Conservation (phyloP, 1,140 invertebrate genomes). For the Proales similis region DNA sequence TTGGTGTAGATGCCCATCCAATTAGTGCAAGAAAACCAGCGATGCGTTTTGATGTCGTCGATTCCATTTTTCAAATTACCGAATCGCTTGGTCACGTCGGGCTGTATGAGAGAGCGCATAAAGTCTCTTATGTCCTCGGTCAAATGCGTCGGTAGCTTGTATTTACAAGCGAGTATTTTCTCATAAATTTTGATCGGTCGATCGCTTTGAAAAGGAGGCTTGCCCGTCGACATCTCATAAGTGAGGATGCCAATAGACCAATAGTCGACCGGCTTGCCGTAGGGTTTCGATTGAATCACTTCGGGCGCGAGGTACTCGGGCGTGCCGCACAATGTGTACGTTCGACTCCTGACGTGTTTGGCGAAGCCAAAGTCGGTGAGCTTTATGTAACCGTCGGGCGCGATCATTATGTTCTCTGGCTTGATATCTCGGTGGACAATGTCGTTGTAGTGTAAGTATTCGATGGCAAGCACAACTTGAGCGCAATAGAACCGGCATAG, state of each 20-base stretch:
- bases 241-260: conserved; percentile 56
- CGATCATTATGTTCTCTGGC: conserved; percentile 39
- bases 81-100: conserved; percentile 35
- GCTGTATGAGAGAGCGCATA: conserved; percentile 16
- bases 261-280: conserved; percentile 37
- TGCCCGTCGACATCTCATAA: conserved; percentile 54
- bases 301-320: conserved; percentile 42
- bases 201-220: conserved; percentile 62
- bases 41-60: conserved; percentile 35
- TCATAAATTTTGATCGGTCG: conserved; percentile 41
- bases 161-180: conserved; percentile 39
- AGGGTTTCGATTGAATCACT: conserved; percentile 35
- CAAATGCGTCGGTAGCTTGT: conserved; percentile 19
- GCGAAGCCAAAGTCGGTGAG: conserved; percentile 43
- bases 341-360: conserved; percentile 41
- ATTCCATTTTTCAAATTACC: conserved; percentile 30
- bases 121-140: conserved; percentile 34
- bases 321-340: conserved; percentile 42
- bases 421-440: conserved; percentile 40
- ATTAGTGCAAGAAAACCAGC: conserved; percentile 22
- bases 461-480: conserved; percentile 83
- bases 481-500: conserved; percentile 86
- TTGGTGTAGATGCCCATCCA: conserved; percentile 32
- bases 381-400: conserved; percentile 37
- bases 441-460: conserved; percentile 75